Percentiles rank a stretch among this genome's conserved stretches.
Conservation (phyloP, 1,140 invertebrate species). For the Leptopilina boulardi region DNA sequence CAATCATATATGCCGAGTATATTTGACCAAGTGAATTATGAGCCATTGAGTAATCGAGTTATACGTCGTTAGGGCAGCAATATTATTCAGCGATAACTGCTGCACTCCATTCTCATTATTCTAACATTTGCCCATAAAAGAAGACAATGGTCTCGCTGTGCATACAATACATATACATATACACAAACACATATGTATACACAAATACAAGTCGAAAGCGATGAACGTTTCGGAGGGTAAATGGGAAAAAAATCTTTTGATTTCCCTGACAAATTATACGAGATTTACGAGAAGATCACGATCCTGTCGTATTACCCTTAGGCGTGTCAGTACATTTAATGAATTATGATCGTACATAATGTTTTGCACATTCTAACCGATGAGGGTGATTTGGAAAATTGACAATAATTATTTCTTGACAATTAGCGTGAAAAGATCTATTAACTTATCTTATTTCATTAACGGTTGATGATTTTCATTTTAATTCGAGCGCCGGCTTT, state of each 20-base stretch:
- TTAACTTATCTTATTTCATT: no score
- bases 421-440: conserved; percentile 4
- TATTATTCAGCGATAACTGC: conserved; percentile 26
- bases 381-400: not conserved
- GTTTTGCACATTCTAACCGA: not conserved
- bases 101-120: conserved; percentile 25
- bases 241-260: conserved; percentile 11
- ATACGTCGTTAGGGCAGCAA: conserved; percentile 19
- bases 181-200: no score
- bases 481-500: no score
- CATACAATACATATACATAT: conserved; percentile 14
- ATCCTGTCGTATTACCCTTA: conserved; percentile 60
- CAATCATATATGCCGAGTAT: not conserved
- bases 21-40: conserved; percentile 26
- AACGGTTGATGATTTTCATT: no score
- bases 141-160: conserved; percentile 27
- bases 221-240: not conserved
- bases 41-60: conserved; percentile 30
- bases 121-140: conserved; percentile 29
- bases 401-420: conserved; percentile 19
- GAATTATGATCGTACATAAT: conserved; percentile 3
- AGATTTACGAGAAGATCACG: conserved; percentile 60
- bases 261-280: conserved; percentile 54
- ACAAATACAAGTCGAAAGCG: not conserved
- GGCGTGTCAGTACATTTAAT: conserved; percentile 49